Evolutionary conservation across 2,888 invertebrate genomes (phyloP).

Genomic region (Orgyia antiqua): DNA sequence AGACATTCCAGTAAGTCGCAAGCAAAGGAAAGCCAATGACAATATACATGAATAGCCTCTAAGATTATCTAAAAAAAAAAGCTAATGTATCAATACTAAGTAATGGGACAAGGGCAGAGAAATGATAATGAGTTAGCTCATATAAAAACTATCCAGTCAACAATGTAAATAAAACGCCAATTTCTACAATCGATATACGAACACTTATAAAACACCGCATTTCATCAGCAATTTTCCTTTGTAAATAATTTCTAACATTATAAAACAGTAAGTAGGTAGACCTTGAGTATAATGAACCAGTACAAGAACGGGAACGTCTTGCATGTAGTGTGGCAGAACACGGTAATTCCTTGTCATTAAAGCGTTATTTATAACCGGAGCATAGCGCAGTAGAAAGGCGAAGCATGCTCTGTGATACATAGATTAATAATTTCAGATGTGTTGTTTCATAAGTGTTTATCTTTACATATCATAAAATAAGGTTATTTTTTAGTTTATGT

Average conservation of each 20-base stretch:
- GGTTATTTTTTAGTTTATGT: no score
- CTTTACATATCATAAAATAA: no score
- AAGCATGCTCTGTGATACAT: constrained; percentile 35
- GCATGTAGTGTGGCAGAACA: constrained; percentile 59
- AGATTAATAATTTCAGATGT: constrained; percentile 20
- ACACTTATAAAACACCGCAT: neutral
- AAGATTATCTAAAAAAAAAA: no score
- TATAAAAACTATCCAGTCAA: no score
- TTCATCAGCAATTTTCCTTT: constrained; percentile 17
- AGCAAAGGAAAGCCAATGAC: no score
- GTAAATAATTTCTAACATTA: constrained; percentile 33
- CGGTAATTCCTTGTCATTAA: constrained; percentile 76
- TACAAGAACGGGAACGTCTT: constrained; percentile 50
- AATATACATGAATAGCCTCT: no score
- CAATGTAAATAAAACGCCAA: neutral
- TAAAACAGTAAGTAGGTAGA: constrained; percentile 45
- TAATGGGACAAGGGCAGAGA: no score
- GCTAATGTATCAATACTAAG: no score
- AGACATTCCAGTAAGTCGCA: no score
- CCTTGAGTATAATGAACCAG: constrained; percentile 52
- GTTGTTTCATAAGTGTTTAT: no score
- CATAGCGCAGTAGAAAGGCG: constrained; percentile 42
- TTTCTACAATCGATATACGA: no score
- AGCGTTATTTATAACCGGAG: constrained; percentile 70
- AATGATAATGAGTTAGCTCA: no score